phyloP scores from a whole-genome alignment of 2,797 vertebrate species.

The Pseudomugil gertrudae region DNA sequence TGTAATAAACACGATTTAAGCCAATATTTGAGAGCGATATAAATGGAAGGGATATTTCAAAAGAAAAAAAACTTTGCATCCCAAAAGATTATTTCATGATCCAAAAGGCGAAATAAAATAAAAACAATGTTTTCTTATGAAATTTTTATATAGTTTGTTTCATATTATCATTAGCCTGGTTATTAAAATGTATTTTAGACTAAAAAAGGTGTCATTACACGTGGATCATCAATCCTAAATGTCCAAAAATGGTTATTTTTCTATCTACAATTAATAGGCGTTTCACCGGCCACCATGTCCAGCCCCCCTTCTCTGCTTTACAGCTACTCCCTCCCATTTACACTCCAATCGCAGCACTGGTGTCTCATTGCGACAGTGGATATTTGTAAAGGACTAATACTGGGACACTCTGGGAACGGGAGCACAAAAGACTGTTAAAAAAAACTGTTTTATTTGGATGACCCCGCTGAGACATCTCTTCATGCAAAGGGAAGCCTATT shows the following conservation, averaged over 20 bases:
- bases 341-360: slow-evolving; percentile 49
- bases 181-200: background rate
- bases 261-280: slow-evolving; percentile 13
- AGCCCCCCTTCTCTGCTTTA: slow-evolving; percentile 38
- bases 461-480: slow-evolving; percentile 56
- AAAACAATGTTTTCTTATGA: background rate
- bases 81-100: no score
- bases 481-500: slow-evolving; percentile 51
- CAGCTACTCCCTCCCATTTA: slow-evolving; percentile 37
- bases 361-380: slow-evolving; percentile 46
- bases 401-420: slow-evolving; percentile 74
- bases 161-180: background rate
- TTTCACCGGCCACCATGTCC: slow-evolving; percentile 65
- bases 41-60: no score
- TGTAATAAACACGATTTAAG: background rate
- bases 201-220: background rate
- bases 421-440: slow-evolving; percentile 67
- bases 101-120: background rate
- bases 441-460: slow-evolving; percentile 64
- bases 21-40: background rate
- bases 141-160: background rate
- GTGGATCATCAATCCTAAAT: background rate
- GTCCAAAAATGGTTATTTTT: slow-evolving; percentile 8
- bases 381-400: slow-evolving; percentile 42
- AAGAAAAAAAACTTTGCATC: no score